Evolutionary conservation across 2,797 vertebrate genomes (phyloP), one percentile per base, ranked within the genome.

Genomic region (Onychomys torridus): DNA sequence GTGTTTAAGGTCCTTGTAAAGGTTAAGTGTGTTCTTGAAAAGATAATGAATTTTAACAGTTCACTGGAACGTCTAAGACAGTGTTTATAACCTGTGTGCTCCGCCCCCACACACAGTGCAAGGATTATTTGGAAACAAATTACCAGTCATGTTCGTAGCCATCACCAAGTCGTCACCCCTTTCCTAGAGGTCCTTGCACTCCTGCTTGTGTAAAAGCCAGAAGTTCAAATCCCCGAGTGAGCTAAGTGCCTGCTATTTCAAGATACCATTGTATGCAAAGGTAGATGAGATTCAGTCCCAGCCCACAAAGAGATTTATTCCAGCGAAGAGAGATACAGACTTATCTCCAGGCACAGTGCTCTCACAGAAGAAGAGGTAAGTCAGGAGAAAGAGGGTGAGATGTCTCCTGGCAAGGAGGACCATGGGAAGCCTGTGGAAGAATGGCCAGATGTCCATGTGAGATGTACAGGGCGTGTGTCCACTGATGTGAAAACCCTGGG

Each of bases 21-120:
- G 25, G 32, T 32, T 32, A 91, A 52, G 55, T 71, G 8, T 14
- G 14, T 92, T 76, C 46, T 85, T 90, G 67, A 69, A 2, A 37
- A 83, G 63, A 85, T 65, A 3, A 43, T 32, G 46, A 71, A 85
- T 93, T 97, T 92, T 81, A 95, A 73, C 55, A 90, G 86, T 73
- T 37, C 90, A 59, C 61, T 86, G 40, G 37, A 93, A 83, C 55
- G 37, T 94, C 52, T 73, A 25, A 89, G 43, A 79, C 29, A 46
- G 71, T 76, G 10, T 79, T 94, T 87, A 49, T 88, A 84, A 52
- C 75, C 81, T 77, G 43, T 57, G 1, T 10, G 2, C 3, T 16
- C 32, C 10, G 21, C 49, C 25, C 12, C 25, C 19, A 52, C 13
- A 6, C 9, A 5, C n/a, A 32, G 49, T 88, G 29, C 14, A 77